Evolutionary conservation across 1,140 invertebrate genomes (phyloP).

Genomic region (Eufriesea mexicana): DNA sequence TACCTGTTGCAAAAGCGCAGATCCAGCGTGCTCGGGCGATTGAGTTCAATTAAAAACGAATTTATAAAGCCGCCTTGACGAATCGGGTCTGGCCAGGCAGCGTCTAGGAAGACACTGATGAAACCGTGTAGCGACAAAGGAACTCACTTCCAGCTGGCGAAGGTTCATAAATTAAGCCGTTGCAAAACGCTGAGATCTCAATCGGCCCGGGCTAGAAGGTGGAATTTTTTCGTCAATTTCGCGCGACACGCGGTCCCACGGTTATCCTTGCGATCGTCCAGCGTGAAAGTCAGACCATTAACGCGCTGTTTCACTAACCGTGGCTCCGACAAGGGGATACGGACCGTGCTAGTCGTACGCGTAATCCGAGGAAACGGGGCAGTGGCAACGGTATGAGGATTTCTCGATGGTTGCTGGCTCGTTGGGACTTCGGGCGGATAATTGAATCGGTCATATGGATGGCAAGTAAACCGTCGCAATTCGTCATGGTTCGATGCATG

Average conservation of each 20-base stretch:
- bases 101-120: not conserved
- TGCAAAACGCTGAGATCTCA: conserved; percentile 27
- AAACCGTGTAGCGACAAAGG: not conserved
- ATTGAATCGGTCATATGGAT: not conserved
- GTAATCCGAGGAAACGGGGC: not conserved
- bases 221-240: conserved; percentile 27
- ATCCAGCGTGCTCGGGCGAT: not conserved
- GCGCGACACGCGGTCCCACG: not conserved
- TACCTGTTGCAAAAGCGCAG: not conserved
- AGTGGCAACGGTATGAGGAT: not conserved
- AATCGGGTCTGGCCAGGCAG: not conserved
- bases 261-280: conserved; percentile 20
- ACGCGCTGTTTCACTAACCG: conserved; percentile 42
- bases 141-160: not conserved
- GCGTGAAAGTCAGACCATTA: conserved; percentile 56
- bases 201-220: not conserved
- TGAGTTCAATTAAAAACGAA: conserved; percentile 5
- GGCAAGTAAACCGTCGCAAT: conserved; percentile 1
- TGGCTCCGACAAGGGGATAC: conserved; percentile 16
- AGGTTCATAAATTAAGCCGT: not conserved
- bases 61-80: not conserved
- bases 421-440: not conserved
- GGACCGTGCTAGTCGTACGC: not conserved
- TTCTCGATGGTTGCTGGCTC: not conserved
- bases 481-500: conserved; percentile 16